phyloP scores from a whole-genome alignment of 2,797 vertebrate genomes.

The Cuniculus paca region DNA sequence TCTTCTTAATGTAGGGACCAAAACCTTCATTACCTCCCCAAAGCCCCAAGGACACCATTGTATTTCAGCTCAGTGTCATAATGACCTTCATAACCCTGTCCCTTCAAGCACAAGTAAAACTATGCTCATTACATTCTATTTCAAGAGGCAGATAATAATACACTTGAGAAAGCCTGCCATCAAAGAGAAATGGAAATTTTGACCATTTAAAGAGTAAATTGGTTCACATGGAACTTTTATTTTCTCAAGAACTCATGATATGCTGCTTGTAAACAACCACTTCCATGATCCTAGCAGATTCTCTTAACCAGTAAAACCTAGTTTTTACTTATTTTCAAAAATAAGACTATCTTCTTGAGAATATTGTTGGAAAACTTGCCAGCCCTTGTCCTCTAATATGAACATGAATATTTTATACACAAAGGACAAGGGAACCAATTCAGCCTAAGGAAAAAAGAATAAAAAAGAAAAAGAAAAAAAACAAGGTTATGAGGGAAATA shows the following conservation, averaged over 20 bases:
- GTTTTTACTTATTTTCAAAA: neutral
- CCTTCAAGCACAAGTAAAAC: neutral
- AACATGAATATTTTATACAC: conserved; percentile 8
- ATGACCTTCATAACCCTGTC: neutral
- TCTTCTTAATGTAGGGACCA: neutral
- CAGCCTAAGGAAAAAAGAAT: neutral
- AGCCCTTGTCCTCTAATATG: conserved; percentile 3
- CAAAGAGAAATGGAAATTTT: neutral
- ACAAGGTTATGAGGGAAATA: neutral
- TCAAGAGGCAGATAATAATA: neutral
- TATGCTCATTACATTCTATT: neutral
- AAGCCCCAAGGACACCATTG: neutral
- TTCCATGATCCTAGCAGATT: neutral
- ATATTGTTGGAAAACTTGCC: conserved; percentile 15
- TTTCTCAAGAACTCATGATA: neutral
- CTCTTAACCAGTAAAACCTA: neutral
- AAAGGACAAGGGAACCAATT: neutral
- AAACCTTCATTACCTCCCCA: neutral
- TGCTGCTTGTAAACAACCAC: neutral
- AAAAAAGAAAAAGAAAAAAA: neutral
- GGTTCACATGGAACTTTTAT: neutral
- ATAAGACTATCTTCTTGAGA: neutral
- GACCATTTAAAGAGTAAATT: neutral
- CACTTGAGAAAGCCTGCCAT: neutral
- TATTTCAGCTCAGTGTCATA: neutral